These are phyloP conservation scores for Drosophila melanocephala DNA, from an alignment of 2,888 invertebrate genomes.

Conservation along the genomic window DNA sequence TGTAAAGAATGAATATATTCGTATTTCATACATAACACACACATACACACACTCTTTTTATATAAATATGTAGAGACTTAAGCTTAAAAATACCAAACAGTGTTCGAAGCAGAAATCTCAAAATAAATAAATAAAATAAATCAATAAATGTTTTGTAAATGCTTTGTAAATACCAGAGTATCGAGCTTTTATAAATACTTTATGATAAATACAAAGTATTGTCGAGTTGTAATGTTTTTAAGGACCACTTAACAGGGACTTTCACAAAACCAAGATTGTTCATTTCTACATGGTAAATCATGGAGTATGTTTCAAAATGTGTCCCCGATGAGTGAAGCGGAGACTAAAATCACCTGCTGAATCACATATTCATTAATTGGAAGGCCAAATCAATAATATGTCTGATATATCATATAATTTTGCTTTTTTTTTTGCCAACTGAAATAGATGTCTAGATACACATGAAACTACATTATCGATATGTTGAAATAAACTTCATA, in stretches of 20 bases:
- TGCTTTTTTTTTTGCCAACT: too few relatives aligned
- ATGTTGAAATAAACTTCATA: neutral
- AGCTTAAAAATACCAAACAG: conserved; percentile 16
- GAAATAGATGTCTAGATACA: neutral
- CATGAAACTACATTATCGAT: neutral
- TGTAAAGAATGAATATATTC: conserved; percentile 17
- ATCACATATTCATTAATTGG: neutral
- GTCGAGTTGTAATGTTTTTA: neutral
- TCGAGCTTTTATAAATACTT: conserved; percentile 35
- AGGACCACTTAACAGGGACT: neutral
- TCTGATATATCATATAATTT: too few relatives aligned
- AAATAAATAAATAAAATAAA: neutral
- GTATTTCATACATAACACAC: conserved; percentile 28
- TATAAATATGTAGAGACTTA: conserved; percentile 48
- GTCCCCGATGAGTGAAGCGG: neutral
- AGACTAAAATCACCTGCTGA: neutral
- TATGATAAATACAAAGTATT: conserved; percentile 20
- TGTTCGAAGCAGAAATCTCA: conserved; percentile 18
- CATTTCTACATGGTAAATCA: neutral
- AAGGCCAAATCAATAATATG: neutral
- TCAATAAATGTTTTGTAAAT: conserved; percentile 32
- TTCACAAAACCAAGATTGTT: neutral
- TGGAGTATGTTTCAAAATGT: neutral
- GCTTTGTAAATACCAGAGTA: conserved; percentile 19
- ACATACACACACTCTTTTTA: conserved; percentile 10